Evolutionary conservation across 2,888 invertebrate species (phyloP).

Genomic region (Neria commutata): DNA sequence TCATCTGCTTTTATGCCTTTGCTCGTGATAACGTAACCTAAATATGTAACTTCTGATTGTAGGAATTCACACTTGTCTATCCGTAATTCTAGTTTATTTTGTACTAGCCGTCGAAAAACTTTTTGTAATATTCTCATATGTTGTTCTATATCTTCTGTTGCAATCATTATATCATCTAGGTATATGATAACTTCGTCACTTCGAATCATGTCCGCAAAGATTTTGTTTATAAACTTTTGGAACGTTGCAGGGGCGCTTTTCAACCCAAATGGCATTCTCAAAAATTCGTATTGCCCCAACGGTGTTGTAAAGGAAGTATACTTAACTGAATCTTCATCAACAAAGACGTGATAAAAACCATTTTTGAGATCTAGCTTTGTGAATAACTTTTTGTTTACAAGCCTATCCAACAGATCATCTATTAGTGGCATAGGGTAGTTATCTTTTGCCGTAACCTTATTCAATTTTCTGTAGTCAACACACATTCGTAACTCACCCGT

Average conservation of each 20-base stretch:
- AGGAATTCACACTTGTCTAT: constrained; percentile 35
- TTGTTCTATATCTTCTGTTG: constrained; percentile 29
- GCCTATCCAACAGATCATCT: constrained; percentile 12
- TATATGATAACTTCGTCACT: constrained; percentile 31
- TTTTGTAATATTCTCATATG: constrained; percentile 27
- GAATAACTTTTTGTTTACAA: constrained; percentile 12
- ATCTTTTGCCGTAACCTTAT: constrained; percentile 7
- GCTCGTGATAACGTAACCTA: constrained; percentile 8
- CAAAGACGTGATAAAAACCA: constrained; percentile 22
- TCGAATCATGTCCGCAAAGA: constrained; percentile 27
- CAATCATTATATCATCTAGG: constrained; percentile 40
- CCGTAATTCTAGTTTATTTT: constrained; percentile 26
- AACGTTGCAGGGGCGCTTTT: constrained; percentile 30
- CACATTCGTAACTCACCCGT: constrained; percentile 10
- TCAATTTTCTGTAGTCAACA: constrained; percentile 12
- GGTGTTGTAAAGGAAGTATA: constrained; percentile 20
- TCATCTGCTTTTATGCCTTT: constrained; percentile 3
- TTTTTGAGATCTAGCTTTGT: constrained; percentile 20
- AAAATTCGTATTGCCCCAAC: constrained; percentile 11
- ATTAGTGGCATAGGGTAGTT: constrained; percentile 14
- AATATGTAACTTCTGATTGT: constrained; percentile 7
- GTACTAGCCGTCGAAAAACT: constrained; percentile 31
- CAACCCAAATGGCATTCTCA: constrained; percentile 31
- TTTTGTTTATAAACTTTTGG: constrained; percentile 24
- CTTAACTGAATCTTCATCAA: constrained; percentile 20